Evolutionary conservation across 2,113 vertebrate genomes (phyloP).

Genomic region (Lanius collurio): DNA sequence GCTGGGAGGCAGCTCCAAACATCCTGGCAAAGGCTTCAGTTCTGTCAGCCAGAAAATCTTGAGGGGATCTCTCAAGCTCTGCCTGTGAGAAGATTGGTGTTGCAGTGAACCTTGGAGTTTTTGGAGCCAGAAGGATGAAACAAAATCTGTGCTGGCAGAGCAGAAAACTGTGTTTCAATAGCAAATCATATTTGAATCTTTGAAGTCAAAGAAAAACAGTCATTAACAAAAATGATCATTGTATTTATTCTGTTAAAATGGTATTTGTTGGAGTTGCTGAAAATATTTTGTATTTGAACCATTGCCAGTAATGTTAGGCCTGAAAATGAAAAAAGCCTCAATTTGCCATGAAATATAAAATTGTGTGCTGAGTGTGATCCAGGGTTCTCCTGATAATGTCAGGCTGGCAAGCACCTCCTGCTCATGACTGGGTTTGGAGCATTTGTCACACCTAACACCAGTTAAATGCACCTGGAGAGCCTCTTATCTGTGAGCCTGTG

Average conservation of each 20-base stretch:
- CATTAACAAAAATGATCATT: not conserved
- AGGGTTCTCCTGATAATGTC: not conserved
- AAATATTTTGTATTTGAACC: not conserved
- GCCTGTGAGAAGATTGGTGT: not conserved
- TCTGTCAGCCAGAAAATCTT: not conserved
- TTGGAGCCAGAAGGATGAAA: not conserved
- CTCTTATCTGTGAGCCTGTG: not conserved
- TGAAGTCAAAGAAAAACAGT: not conserved
- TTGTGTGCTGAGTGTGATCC: not conserved
- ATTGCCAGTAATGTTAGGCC: not conserved
- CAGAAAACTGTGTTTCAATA: not conserved
- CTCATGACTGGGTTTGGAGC: not conserved
- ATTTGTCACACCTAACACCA: not conserved
- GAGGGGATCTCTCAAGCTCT: not conserved
- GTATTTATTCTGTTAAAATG: not conserved
- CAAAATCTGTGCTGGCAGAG: not conserved
- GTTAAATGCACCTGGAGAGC: not conserved
- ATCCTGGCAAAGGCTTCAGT: not conserved
- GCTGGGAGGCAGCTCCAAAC: not conserved
- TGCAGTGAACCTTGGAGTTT: not conserved
- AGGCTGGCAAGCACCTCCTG: not conserved
- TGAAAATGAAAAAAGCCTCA: not conserved
- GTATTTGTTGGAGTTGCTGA: not conserved
- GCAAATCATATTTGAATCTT: not conserved
- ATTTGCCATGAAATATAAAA: not conserved